These are phyloP conservation scores for Heliopora coerulea DNA, from an alignment of 92 coral and sea anemone species.

Conservation along the genomic window DNA sequence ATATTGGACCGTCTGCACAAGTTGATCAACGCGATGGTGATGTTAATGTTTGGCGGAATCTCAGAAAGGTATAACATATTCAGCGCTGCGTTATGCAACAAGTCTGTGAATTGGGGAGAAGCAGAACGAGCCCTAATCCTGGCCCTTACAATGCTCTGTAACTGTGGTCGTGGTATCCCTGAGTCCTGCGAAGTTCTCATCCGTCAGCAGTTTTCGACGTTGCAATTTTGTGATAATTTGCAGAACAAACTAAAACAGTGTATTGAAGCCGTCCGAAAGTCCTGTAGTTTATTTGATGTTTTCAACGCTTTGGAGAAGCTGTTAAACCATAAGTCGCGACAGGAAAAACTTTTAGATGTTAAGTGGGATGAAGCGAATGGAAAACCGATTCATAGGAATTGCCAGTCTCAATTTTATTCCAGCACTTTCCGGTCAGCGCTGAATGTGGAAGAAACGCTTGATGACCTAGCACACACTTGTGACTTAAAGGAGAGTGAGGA, in stretches of 20 bases:
- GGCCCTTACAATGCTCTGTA: conserved; percentile 79
- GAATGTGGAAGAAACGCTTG: background rate
- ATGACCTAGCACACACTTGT: background rate
- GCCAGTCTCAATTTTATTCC: background rate
- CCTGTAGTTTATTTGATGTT: conserved; percentile 48
- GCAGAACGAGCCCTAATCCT: conserved; percentile 74
- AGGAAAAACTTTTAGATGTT: conserved; percentile 62
- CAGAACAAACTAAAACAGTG: conserved; percentile 57
- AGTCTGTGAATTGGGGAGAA: conserved; percentile 50
- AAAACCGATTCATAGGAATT: background rate
- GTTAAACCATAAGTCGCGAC: conserved; percentile 44
- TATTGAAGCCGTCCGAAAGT: conserved; percentile 51
- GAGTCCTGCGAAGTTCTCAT: conserved; percentile 41
- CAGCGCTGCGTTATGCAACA: conserved; percentile 40
- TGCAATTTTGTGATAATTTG: conserved; percentile 31
- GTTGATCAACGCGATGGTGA: conserved; percentile 57
- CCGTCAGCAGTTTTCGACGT: conserved; percentile 38
- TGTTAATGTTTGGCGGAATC: conserved; percentile 67
- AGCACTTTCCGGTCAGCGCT: background rate
- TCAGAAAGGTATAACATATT: conserved; percentile 60
- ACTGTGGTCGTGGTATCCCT: conserved; percentile 78
- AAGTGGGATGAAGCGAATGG: conserved; percentile 54
- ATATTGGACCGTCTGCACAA: conserved; percentile 52
- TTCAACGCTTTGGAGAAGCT: conserved; percentile 53
- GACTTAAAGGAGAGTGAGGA: background rate